phyloP scores from a whole-genome alignment of 2,888 invertebrate species.

The Noctuana brunneofusca region DNA sequence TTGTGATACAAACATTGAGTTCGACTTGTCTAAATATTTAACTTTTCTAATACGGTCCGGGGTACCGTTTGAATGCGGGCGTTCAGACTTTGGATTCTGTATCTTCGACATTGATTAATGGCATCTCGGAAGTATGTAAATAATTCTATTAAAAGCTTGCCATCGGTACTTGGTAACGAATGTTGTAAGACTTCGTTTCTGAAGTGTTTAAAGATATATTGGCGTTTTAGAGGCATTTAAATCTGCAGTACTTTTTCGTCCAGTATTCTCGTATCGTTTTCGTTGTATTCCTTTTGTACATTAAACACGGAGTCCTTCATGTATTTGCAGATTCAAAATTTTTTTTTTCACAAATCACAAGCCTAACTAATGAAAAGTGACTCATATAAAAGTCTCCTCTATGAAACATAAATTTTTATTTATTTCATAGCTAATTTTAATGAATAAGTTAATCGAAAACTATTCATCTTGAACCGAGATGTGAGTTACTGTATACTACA shows the following conservation, averaged over 20 bases:
- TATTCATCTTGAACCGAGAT: too few relatives aligned
- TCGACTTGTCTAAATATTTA: constrained; percentile 20
- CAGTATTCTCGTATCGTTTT: too few relatives aligned
- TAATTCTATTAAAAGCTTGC: constrained; percentile 20
- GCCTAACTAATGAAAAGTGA: too few relatives aligned
- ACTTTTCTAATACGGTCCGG: constrained; percentile 13
- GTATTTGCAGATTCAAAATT: too few relatives aligned
- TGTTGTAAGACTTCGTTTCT: constrained; percentile 3
- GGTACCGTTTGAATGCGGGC: constrained; percentile 11
- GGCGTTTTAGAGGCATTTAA: background rate
- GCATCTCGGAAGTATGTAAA: constrained; percentile 28
- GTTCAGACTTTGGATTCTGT: constrained; percentile 12
- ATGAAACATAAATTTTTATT: too few relatives aligned
- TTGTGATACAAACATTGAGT: background rate
- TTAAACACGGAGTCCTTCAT: too few relatives aligned
- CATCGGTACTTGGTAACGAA: constrained; percentile 3
- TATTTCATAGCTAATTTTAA: too few relatives aligned
- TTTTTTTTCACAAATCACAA: too few relatives aligned
- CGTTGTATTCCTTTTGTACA: too few relatives aligned
- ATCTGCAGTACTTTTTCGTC: background rate
- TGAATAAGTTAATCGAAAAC: too few relatives aligned
- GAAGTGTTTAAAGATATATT: constrained; percentile 2
- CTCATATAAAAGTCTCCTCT: background rate
- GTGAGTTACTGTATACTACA: too few relatives aligned
- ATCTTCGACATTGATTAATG: constrained; percentile 28